phyloP scores from a whole-genome alignment of 1,140 invertebrate genomes.

The Ceratosolen solmsi region DNA sequence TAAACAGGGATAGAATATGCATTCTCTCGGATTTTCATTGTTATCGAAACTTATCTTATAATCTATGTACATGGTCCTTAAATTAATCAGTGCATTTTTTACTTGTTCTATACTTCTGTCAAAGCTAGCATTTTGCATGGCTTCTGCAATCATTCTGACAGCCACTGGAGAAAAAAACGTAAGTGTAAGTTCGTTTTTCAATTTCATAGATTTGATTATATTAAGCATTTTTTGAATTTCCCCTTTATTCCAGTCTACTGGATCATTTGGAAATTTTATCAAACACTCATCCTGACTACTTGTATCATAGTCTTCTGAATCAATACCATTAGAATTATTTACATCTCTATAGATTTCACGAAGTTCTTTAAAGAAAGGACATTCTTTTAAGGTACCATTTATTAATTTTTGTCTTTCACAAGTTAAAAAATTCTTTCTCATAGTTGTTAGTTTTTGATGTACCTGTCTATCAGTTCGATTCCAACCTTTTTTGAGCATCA shows the following conservation, averaged over 20 bases:
- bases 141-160: constrained; percentile 54
- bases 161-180: constrained; percentile 51
- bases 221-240: constrained; percentile 55
- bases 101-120: constrained; percentile 56
- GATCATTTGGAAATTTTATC: constrained; percentile 51
- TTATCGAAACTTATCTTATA: constrained; percentile 53
- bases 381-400: constrained; percentile 45
- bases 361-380: constrained; percentile 55
- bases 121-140: constrained; percentile 49
- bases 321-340: constrained; percentile 47
- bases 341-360: constrained; percentile 54
- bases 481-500: constrained; percentile 55
- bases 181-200: constrained; percentile 52
- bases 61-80: constrained; percentile 56
- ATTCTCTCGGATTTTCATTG: constrained; percentile 37
- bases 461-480: constrained; percentile 56
- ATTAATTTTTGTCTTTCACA: constrained; percentile 47
- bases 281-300: constrained; percentile 50
- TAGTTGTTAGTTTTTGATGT: constrained; percentile 57
- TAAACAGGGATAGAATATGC: constrained; percentile 54
- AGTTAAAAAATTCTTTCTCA: constrained; percentile 55
- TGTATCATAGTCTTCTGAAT: constrained; percentile 48
- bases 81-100: constrained; percentile 51
- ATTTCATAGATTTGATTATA: constrained; percentile 53
- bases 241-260: constrained; percentile 50